Percentiles rank a stretch among this genome's conserved stretches.
These are phyloP conservation scores for Zaprionus ornatus DNA, from an alignment of 1,140 invertebrate species.

Conservation along the genomic window DNA sequence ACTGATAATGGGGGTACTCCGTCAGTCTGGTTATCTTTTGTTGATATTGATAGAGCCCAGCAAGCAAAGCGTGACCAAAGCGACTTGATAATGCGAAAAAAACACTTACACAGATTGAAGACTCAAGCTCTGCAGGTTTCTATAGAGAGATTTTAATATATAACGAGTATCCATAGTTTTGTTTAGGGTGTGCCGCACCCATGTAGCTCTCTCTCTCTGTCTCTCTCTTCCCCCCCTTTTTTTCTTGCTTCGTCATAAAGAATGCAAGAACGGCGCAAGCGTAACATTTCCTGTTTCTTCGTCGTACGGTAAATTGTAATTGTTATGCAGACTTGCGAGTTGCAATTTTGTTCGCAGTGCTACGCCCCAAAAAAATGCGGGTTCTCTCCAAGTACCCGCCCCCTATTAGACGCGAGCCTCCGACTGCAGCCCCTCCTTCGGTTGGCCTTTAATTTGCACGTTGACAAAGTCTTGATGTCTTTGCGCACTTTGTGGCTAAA, in stretches of 20 bases:
- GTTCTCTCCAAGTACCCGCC: slow-evolving; percentile 14
- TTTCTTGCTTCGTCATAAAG: slow-evolving; percentile 23
- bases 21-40: slow-evolving; percentile 54
- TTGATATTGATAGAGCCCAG: slow-evolving; percentile 63
- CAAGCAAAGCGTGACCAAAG: slow-evolving; percentile 8
- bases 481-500: slow-evolving; percentile 36
- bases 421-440: neutral
- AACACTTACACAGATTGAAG: neutral
- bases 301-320: slow-evolving; percentile 68
- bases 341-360: slow-evolving; percentile 22
- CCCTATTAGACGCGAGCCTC: slow-evolving; percentile 3
- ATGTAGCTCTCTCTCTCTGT: neutral
- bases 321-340: slow-evolving; percentile 66
- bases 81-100: slow-evolving; percentile 2
- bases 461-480: slow-evolving; percentile 59
- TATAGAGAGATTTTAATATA: neutral
- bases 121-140: neutral
- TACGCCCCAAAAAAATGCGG: slow-evolving; percentile 32
- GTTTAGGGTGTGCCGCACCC: slow-evolving; percentile 27
- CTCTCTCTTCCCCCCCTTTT: neutral
- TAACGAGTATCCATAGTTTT: neutral
- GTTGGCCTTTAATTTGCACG: slow-evolving; percentile 44
- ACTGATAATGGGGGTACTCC: slow-evolving; percentile 33
- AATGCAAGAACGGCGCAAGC: slow-evolving; percentile 55
- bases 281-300: slow-evolving; percentile 66